Conservation (phyloP, 1,140 invertebrate genomes). For the Tetramorium parvispinum region DNA sequence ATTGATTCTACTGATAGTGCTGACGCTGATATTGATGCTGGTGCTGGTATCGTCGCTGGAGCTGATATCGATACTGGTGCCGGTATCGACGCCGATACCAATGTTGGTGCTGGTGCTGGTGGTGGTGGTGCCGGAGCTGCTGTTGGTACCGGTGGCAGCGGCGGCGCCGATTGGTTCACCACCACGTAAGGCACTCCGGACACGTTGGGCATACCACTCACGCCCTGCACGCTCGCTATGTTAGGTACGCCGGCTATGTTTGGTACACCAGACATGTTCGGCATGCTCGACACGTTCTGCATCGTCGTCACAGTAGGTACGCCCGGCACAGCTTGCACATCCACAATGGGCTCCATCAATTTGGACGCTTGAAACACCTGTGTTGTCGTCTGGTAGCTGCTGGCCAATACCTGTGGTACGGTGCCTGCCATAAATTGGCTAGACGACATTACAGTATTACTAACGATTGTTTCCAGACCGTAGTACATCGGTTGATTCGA, state of each 20-base stretch:
- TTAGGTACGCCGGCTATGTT: slow-evolving; percentile 79
- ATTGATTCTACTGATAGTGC: slow-evolving; percentile 55
- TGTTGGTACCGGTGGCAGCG: background rate
- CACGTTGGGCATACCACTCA: slow-evolving; percentile 89
- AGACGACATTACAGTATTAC: slow-evolving; percentile 94
- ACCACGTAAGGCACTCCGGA: slow-evolving; percentile 70
- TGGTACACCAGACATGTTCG: slow-evolving; percentile 63
- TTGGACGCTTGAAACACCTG: slow-evolving; percentile 94
- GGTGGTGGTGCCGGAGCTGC: slow-evolving; percentile 23
- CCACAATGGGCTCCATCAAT: slow-evolving; percentile 90
- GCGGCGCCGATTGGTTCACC: slow-evolving; percentile 35
- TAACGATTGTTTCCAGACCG: slow-evolving; percentile 93
- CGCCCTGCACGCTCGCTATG: slow-evolving; percentile 78
- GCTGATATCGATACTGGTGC: background rate
- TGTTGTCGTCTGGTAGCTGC: slow-evolving; percentile 92
- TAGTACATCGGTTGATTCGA: slow-evolving; percentile 92
- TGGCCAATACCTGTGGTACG: slow-evolving; percentile 91
- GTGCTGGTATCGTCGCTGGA: background rate
- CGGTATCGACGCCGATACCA: background rate
- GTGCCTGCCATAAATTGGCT: slow-evolving; percentile 92
- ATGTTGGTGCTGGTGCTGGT: background rate
- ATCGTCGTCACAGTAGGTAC: slow-evolving; percentile 82
- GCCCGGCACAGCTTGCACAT: slow-evolving; percentile 82
- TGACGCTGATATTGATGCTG: background rate
- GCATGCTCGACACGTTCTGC: slow-evolving; percentile 79